These are phyloP conservation scores for Spea hammondii DNA, from an alignment of 2,797 vertebrate genomes.

Conservation along the genomic window DNA sequence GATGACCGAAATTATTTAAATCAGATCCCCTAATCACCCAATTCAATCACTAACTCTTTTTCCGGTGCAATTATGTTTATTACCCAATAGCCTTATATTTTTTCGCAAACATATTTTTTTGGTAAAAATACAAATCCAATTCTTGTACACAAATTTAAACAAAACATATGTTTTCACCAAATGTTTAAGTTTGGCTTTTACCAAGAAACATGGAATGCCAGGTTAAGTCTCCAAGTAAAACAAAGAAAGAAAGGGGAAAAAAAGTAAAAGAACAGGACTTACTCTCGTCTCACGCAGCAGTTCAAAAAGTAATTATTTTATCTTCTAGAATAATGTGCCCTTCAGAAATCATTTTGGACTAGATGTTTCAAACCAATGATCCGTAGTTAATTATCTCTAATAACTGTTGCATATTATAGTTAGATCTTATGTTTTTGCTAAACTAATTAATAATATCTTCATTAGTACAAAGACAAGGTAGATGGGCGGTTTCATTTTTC, in stretches of 20 bases:
- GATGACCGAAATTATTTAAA: too few species aligned
- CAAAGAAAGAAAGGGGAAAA: constrained; percentile 41
- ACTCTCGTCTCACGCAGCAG: constrained; percentile 75
- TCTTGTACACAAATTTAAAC: too few species aligned
- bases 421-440: constrained; percentile 84
- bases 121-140: too few species aligned
- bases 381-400: constrained; percentile 85
- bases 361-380: constrained; percentile 84
- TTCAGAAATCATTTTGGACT: constrained; percentile 84
- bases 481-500: constrained; percentile 80
- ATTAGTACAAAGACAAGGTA: constrained; percentile 84
- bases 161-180: too few species aligned
- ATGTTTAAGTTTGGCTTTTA: too few species aligned
- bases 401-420: constrained; percentile 84
- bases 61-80: too few species aligned
- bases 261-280: constrained; percentile 65
- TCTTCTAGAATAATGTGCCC: constrained; percentile 81
- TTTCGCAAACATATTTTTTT: too few species aligned
- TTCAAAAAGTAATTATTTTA: constrained; percentile 85
- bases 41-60: too few species aligned
- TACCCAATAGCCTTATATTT: too few species aligned
- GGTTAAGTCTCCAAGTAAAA: too few species aligned
- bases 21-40: too few species aligned
- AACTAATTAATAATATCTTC: constrained; percentile 85
- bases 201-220: too few species aligned